These are phyloP conservation scores for Nemotelus nigrinus DNA, from an alignment of 2,888 invertebrate genomes.

Conservation along the genomic window DNA sequence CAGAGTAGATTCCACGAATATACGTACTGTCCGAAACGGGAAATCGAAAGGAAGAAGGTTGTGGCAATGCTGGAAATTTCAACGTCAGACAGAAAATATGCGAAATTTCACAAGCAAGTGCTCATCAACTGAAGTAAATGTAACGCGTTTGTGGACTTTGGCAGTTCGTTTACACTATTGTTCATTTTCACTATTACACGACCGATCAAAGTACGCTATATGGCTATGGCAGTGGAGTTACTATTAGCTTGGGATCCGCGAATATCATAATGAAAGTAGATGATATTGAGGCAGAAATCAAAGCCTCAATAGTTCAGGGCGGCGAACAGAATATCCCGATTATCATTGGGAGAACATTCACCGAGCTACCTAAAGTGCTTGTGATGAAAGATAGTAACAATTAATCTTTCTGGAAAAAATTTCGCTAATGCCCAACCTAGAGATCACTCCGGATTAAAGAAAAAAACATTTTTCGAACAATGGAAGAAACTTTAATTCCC, in stretches of 20 bases:
- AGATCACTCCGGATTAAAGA: too few species aligned
- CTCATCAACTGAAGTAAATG: not conserved
- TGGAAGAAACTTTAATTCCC: too few species aligned
- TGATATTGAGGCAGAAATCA: constrained; percentile 34
- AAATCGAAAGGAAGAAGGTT: not conserved
- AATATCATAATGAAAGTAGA: constrained; percentile 36
- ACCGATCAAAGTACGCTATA: not conserved
- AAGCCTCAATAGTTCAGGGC: constrained; percentile 37
- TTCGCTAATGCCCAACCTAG: too few species aligned
- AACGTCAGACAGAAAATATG: not conserved
- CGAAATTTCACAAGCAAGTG: not conserved
- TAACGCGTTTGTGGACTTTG: constrained; percentile 47
- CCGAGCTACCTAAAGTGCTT: constrained; percentile 39
- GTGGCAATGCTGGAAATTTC: constrained; percentile 14
- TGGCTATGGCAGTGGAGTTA: not conserved
- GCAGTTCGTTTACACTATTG: constrained; percentile 46
- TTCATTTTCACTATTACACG: not conserved
- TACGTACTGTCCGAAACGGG: not conserved
- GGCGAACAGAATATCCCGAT: constrained; percentile 44
- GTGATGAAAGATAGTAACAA: constrained; percentile 24
- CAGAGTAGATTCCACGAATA: too few species aligned
- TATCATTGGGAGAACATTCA: constrained; percentile 42
- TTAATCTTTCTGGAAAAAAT: constrained; percentile 23
- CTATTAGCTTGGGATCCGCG: not conserved
- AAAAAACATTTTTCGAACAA: too few species aligned